Conservation (phyloP, 2,797 vertebrate genomes). For the Xiphophorus birchmanni region DNA sequence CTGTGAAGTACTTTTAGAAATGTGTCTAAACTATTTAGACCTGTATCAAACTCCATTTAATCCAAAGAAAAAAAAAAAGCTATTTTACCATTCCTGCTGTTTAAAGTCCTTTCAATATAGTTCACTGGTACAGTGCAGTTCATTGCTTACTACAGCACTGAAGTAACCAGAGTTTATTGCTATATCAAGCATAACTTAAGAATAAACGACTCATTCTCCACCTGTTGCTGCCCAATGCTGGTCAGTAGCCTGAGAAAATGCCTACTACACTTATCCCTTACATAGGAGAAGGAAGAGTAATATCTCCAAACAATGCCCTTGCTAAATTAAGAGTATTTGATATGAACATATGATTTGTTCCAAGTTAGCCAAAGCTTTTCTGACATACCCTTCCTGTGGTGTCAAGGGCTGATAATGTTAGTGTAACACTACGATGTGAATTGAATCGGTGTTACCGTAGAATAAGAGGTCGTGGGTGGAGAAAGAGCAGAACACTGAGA, state of each 20-base stretch:
- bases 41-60: background rate
- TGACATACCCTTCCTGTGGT: background rate
- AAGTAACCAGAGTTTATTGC: background rate
- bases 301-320: background rate
- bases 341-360: background rate
- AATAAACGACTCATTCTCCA: background rate
- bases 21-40: background rate
- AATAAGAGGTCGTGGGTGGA: too few species aligned
- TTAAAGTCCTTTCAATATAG: background rate
- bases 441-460: too few species aligned
- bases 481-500: too few species aligned
- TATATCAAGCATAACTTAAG: background rate
- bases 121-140: background rate
- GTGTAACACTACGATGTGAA: too few species aligned
- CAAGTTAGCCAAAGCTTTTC: background rate
- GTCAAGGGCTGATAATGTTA: background rate
- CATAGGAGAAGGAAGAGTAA: background rate
- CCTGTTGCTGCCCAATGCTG: background rate
- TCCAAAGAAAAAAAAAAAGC: background rate
- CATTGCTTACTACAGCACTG: background rate
- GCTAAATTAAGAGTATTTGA: background rate
- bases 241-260: background rate
- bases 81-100: background rate
- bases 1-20: background rate
- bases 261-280: background rate